Conservation (phyloP, 2,888 invertebrate genomes). For the Latrodectus elegans region DNA sequence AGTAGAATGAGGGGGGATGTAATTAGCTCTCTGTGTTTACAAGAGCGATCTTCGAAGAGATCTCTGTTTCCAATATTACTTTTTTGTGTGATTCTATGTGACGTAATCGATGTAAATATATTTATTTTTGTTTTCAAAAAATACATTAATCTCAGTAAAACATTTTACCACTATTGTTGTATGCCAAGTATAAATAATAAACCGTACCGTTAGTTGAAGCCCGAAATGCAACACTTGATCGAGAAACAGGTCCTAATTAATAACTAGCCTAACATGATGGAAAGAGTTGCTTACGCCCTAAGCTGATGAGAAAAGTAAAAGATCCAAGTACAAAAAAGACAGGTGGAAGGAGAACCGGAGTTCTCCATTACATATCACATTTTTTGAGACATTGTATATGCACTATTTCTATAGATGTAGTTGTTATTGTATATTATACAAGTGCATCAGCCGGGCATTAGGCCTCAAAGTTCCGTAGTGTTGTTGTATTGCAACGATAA, state of each 20-base stretch:
- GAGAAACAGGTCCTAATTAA: conserved; percentile 59
- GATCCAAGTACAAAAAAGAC: conserved; percentile 68
- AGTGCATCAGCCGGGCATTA: conserved; percentile 69
- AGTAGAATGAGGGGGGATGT: conserved; percentile 20
- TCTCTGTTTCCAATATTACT: conserved; percentile 58
- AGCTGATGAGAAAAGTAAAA: conserved; percentile 61
- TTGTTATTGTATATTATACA: conserved; percentile 70
- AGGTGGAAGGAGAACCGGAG: conserved; percentile 70
- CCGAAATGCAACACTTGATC: conserved; percentile 66
- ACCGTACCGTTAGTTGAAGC: conserved; percentile 65
- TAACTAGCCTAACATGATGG: conserved; percentile 60
- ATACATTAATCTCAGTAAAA: conserved; percentile 33
- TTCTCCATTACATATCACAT: conserved; percentile 70
- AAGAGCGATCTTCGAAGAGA: conserved; percentile 57
- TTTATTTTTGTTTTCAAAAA: conserved; percentile 44
- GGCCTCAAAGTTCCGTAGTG: conserved; percentile 68
- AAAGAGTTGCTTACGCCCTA: conserved; percentile 70
- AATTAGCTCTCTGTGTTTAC: conserved; percentile 44
- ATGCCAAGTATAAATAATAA: conserved; percentile 36
- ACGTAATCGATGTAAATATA: conserved; percentile 51
- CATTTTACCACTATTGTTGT: conserved; percentile 58
- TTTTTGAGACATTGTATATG: conserved; percentile 70
- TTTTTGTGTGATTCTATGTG: conserved; percentile 63
- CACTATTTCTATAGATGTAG: conserved; percentile 70
- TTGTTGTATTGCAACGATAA: conserved; percentile 68